Conservation (phyloP, 2,113 vertebrate genomes). For the Micronycteris hirsuta region DNA sequence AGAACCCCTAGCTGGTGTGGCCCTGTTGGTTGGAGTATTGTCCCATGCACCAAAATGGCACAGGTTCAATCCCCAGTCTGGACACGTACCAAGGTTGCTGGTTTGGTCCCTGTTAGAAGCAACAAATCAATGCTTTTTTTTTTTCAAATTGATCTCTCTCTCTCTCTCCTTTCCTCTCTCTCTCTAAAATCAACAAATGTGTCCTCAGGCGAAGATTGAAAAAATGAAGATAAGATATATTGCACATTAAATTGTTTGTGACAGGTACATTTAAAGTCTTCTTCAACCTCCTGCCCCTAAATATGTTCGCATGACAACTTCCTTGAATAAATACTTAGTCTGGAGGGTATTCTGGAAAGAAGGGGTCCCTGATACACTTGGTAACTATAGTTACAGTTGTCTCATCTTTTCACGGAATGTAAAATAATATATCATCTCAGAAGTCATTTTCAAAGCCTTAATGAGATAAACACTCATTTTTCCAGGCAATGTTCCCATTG, state of each 20-base stretch:
- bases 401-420: slow-evolving; percentile 64
- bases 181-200: too few species aligned
- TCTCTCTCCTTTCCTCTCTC: too few species aligned
- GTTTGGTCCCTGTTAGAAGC: too few species aligned
- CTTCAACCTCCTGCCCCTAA: neutral
- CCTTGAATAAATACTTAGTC: slow-evolving; percentile 53
- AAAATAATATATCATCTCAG: slow-evolving; percentile 64
- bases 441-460: slow-evolving; percentile 62
- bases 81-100: too few species aligned
- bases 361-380: slow-evolving; percentile 51
- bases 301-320: slow-evolving; percentile 59
- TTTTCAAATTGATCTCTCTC: too few species aligned
- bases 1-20: too few species aligned
- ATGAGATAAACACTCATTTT: slow-evolving; percentile 67
- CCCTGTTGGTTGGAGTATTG: too few species aligned
- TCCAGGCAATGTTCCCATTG: slow-evolving; percentile 23
- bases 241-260: slow-evolving; percentile 55
- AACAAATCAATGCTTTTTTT: too few species aligned
- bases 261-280: neutral
- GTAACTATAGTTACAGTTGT: slow-evolving; percentile 80
- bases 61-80: too few species aligned
- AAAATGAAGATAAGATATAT: slow-evolving; percentile 18
- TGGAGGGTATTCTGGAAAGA: slow-evolving; percentile 64
- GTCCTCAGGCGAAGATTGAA: neutral
- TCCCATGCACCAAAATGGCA: too few species aligned